A percentile compares a stretch with the other conserved stretches of the same genome.
phyloP scores from a whole-genome alignment of 1,140 invertebrate genomes.

The Drosophila nannoptera region DNA sequence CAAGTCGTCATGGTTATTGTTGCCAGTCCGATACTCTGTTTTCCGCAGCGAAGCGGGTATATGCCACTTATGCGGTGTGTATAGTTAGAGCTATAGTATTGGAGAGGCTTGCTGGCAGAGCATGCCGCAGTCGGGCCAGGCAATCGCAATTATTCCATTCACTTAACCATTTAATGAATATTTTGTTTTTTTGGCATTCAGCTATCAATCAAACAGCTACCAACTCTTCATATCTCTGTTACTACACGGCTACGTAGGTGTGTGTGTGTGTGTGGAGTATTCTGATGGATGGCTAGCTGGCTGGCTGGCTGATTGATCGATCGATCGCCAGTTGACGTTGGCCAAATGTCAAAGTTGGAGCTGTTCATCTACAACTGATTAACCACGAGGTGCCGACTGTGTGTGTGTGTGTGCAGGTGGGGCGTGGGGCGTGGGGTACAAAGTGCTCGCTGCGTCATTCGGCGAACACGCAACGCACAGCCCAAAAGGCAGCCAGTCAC shows the following conservation, averaged over 20 bases:
- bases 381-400: slow-evolving; percentile 32
- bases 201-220: slow-evolving; percentile 63
- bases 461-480: slow-evolving; percentile 47
- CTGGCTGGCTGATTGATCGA: slow-evolving; percentile 64
- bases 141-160: background rate
- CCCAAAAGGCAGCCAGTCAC: slow-evolving; percentile 39
- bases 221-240: slow-evolving; percentile 18
- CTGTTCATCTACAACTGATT: slow-evolving; percentile 62
- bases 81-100: no score
- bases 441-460: slow-evolving; percentile 61
- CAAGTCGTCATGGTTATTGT: slow-evolving; percentile 39
- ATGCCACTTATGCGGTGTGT: no score
- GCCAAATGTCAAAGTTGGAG: slow-evolving; percentile 59
- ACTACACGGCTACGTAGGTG: slow-evolving; percentile 4
- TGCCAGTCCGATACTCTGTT: no score
- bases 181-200: slow-evolving; percentile 33
- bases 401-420: background rate
- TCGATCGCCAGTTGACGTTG: slow-evolving; percentile 55
- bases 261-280: slow-evolving; percentile 31
- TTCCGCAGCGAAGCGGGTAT: no score
- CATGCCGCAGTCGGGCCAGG: background rate
- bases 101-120: background rate
- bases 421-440: slow-evolving; percentile 22
- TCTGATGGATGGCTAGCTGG: slow-evolving; percentile 65
- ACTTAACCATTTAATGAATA: background rate